Base-by-base conservation (phyloP, 1,140 invertebrate species). In the Anastrepha ludens region DNA sequence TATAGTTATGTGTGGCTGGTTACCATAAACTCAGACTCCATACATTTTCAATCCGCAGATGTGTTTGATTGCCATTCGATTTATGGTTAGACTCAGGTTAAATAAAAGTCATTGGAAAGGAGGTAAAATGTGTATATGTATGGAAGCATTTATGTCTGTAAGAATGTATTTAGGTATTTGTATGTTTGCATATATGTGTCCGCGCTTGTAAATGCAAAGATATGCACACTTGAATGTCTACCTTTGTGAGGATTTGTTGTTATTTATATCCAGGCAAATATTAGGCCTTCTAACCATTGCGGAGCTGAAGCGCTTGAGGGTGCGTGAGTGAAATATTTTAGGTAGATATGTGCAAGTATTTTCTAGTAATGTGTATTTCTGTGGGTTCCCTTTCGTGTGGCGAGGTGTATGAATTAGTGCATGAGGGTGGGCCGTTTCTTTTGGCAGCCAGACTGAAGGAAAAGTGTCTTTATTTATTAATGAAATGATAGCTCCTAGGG, bases 81-180 rank as follows among this genome's bases (percentile, higher is more conserved):
- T 74, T 74, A 74, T 74, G 67, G 39, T 74, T 74, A 47, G 67
- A 6, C 67, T 13, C 41, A 74, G 67, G 44, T 74, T 44, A 74
- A 74, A 74, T 74, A 74, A 47, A 13, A 74, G 67, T 74, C 67
- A 74, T 47, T 74, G 67, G 4, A 44, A 4, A 47, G 67, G 39
- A 74, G 41, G 41, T 17, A 39, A n/a, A 44, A 74, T 74, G 39
- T 47, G 2, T 20, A 39, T 11, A 7, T 3, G 4, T 11, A 41
- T 15, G 55, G 13, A 67, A 29, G 29, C 29, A 29, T 29, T 55
- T 3, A 11, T 55, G 6, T 55, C 11, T 55, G 50, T 6, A 8
- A 8, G 50, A 55, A 55, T 55, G 50, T 55, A 8, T 6, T 11
- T 55, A 55, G 6, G 50, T 15, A 39, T 39, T 44, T 47, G 7